Conservation (phyloP, 2,888 invertebrate species). For the Enchytraeus crypticus region DNA sequence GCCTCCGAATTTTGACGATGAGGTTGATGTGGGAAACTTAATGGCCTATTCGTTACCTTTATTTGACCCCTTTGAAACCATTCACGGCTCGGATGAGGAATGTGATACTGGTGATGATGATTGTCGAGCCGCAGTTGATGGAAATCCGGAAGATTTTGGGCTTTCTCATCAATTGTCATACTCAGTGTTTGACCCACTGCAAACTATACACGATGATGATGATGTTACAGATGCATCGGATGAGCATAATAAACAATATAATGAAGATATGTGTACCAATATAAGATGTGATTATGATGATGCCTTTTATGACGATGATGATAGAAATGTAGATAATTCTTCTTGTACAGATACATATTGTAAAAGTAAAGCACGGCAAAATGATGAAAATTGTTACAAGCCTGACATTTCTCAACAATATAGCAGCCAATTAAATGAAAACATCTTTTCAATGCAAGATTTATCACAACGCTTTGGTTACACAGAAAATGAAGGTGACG, state of each 20-base stretch:
- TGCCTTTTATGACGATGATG: neutral
- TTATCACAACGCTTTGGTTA: no score
- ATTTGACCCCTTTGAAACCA: slow-evolving; percentile 11
- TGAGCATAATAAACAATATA: neutral
- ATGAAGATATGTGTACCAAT: neutral
- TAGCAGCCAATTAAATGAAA: no score
- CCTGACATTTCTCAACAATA: no score
- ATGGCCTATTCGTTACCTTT: neutral
- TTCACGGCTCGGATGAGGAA: slow-evolving; percentile 1
- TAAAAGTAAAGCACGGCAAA: no score
- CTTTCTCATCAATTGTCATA: neutral
- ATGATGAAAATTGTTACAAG: no score
- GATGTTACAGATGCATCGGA: neutral
- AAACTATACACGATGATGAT: slow-evolving; percentile 14
- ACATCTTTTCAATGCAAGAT: no score
- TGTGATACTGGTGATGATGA: neutral
- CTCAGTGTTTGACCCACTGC: slow-evolving; percentile 10
- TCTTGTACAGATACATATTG: no score
- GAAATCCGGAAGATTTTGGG: neutral
- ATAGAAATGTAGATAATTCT: neutral
- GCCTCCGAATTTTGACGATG: neutral
- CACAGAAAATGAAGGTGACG: no score
- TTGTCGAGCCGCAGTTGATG: neutral
- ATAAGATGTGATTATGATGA: neutral
- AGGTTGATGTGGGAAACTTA: neutral